These are phyloP conservation scores for Poecilus cupreus DNA, from an alignment of 2,888 invertebrate species.

Conservation along the genomic window DNA sequence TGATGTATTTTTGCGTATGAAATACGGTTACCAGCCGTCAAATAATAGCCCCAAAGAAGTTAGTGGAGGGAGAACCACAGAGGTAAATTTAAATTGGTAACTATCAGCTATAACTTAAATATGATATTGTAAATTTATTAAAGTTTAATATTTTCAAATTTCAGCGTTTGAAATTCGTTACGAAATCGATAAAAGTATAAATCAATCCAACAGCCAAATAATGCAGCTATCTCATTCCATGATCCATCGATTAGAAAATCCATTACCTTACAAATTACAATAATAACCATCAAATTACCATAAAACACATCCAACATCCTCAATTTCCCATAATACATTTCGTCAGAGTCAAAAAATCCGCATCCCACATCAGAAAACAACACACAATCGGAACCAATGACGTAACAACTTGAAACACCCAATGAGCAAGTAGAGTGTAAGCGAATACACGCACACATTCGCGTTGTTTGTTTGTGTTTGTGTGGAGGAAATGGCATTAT, in stretches of 20 bases:
- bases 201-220: neutral
- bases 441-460: constrained; percentile 1
- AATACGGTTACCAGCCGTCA: too few species aligned
- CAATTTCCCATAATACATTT: constrained; percentile 24
- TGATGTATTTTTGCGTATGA: too few species aligned
- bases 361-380: constrained; percentile 24
- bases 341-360: constrained; percentile 27
- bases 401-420: constrained; percentile 15
- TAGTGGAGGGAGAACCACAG: too few species aligned
- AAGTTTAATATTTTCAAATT: neutral
- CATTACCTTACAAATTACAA: constrained; percentile 33
- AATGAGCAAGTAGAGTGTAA: constrained; percentile 31
- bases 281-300: constrained; percentile 24
- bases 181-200: neutral
- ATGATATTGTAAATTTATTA: too few species aligned
- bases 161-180: constrained; percentile 1
- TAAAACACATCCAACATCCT: constrained; percentile 25
- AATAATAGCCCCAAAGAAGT: too few species aligned
- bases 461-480: constrained; percentile 21
- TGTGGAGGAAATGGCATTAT: constrained; percentile 60
- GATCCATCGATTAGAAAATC: constrained; percentile 34
- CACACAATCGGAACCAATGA: neutral
- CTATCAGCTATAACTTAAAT: too few species aligned
- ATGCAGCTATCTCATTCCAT: constrained; percentile 7
- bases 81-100: too few species aligned